A percentile compares a stretch with the other conserved stretches of the same genome.
Evolutionary conservation across 2,797 vertebrate species (phyloP).

Genomic region (Cirrhinus mrigala): DNA sequence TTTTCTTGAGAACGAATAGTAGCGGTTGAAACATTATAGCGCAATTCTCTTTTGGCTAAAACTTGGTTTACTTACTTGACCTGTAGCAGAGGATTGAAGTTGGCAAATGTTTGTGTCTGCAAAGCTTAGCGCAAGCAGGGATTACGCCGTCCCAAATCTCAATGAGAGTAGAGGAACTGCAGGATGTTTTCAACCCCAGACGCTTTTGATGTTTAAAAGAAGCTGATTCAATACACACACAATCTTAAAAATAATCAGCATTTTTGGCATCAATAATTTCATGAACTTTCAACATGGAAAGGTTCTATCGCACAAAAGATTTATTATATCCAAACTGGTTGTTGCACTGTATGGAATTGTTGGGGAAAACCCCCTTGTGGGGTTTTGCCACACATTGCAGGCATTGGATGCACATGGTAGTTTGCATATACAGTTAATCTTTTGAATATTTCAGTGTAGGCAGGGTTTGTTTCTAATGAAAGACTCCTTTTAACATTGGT

Average conservation of each 20-base stretch:
- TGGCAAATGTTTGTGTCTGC: slow-evolving; percentile 3
- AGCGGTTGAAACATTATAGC: background rate
- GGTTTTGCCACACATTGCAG: slow-evolving; percentile 44
- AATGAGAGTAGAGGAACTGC: background rate
- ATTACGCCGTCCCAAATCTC: background rate
- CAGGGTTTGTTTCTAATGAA: background rate
- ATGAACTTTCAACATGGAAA: background rate
- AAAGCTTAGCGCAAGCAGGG: background rate
- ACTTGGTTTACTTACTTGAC: slow-evolving; percentile 4
- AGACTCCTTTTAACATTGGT: background rate
- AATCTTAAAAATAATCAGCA: background rate
- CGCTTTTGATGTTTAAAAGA: background rate
- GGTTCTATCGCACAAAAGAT: background rate
- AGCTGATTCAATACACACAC: background rate
- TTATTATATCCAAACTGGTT: background rate
- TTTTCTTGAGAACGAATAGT: background rate
- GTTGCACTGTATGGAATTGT: background rate
- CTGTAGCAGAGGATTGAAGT: slow-evolving; percentile 14
- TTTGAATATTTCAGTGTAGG: background rate
- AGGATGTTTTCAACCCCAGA: background rate
- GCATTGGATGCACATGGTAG: background rate
- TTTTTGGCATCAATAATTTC: background rate
- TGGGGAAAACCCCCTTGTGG: slow-evolving; percentile 9
- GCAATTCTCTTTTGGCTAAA: background rate
- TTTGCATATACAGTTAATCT: slow-evolving; percentile 3